Base-by-base conservation (phyloP, 2,888 invertebrate species). In the Melieria omissa region DNA sequence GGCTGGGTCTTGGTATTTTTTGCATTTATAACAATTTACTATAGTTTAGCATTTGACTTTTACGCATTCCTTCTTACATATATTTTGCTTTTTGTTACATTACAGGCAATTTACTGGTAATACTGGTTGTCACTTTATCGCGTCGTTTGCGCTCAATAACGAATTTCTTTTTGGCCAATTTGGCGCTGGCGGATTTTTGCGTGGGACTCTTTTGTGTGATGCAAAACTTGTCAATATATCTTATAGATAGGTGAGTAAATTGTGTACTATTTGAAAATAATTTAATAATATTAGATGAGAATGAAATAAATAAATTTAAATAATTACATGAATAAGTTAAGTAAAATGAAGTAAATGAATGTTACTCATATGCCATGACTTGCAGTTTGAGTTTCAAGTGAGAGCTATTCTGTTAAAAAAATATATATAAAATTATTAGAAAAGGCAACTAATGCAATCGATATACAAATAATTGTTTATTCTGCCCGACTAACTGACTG, bases 181-280 rank as follows among this genome's bases (percentile, higher is more conserved):
- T 97, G 78, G 96, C 96, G 0, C 91, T 95, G 68, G 96, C 97
- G 4, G 96, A 97, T 87, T 91, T 97, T 78, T 95, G 95, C 82
- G 96, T 96, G n/a, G 95, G 95, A 8, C 90, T 96, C 68, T 96
- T 97, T 87, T 97, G 96, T 86, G 94, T 96, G 71, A 93, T 95
- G 85, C 96, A 96, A 85, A 96, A 95, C 84, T 89, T 97, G 79
- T 92, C 93, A 61, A 93, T 93, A 78, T 94, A 95, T 86, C 89
- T 95, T 70, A 92, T 93, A 79, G 91, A 91, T 65, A 92, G 92
- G 92, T 92, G 82, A 91, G 89, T 87, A 55, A 1, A 52, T 52
- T 5, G 3, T n/a, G 16, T 16, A 16, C 16, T 29, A 29, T 10
- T 12, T 49, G 12, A 49, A 49, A 10, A 52, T 52, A 5, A 52